Conservation (phyloP, 2,888 invertebrate species). For the Lamellibrachia columna region DNA sequence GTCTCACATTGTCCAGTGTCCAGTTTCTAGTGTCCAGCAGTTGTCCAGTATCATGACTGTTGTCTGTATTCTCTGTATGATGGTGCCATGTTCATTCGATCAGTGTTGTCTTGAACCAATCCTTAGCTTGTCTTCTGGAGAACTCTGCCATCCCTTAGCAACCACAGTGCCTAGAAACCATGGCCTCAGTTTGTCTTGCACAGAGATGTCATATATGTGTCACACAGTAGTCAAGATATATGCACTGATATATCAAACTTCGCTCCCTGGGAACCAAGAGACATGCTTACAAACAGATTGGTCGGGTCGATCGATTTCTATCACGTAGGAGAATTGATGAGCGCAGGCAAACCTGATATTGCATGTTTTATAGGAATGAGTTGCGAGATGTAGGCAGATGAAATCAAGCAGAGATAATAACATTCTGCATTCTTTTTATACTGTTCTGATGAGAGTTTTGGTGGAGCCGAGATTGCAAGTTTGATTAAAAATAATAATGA, state of each 20-base stretch:
- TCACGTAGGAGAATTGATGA: background rate
- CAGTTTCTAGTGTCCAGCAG: no score
- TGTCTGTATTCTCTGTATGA: background rate
- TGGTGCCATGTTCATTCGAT: background rate
- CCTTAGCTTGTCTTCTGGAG: background rate
- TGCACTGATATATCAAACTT: background rate
- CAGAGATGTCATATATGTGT: background rate
- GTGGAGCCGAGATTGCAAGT: background rate
- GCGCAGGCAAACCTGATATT: background rate
- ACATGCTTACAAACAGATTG: background rate
- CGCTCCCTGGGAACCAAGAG: background rate
- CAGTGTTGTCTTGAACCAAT: background rate
- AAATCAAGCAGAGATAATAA: background rate
- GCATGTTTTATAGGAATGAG: slow-evolving; percentile 3
- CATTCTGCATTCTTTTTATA: background rate
- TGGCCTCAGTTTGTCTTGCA: background rate
- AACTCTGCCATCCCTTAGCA: background rate
- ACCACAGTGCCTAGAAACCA: background rate
- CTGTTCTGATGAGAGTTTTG: background rate
- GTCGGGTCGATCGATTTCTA: background rate
- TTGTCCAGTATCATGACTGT: no score
- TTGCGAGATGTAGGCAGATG: background rate
- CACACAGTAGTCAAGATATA: background rate
- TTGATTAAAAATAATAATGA: slow-evolving; percentile 4
- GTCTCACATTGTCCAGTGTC: no score